Percentiles rank a stretch among this genome's conserved stretches.
These are phyloP conservation scores for Pomatostomus ruficeps DNA, from an alignment of 2,113 vertebrate genomes.

Conservation along the genomic window DNA sequence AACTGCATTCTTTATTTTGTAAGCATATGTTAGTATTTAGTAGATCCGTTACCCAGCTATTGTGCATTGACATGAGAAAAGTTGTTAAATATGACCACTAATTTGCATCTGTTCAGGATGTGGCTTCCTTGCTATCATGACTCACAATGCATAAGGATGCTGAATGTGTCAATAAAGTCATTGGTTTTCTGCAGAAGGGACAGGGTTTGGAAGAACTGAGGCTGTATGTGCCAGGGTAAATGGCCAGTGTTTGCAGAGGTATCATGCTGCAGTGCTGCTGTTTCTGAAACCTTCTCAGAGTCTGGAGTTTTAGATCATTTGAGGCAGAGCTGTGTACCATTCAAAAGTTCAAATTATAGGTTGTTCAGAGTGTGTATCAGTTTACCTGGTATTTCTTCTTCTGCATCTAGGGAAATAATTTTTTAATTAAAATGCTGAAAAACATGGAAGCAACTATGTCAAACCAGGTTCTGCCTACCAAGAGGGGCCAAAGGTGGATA, in stretches of 20 bases:
- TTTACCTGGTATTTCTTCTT: neutral
- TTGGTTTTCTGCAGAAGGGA: neutral
- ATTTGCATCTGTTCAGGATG: neutral
- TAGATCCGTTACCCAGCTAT: neutral
- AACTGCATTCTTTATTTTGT: neutral
- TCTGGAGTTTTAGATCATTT: neutral
- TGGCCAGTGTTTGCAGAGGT: neutral
- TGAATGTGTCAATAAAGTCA: neutral
- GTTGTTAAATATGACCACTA: neutral
- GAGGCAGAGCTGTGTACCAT: neutral
- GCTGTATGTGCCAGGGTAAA: neutral
- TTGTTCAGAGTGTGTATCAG: neutral
- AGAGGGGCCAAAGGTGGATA: neutral
- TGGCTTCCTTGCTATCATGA: neutral
- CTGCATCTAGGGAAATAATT: neutral
- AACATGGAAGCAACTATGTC: neutral
- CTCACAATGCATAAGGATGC: neutral
- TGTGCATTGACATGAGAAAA: neutral
- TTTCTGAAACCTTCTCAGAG: neutral
- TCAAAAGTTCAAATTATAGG: neutral
- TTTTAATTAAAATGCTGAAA: neutral
- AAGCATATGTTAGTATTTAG: neutral
- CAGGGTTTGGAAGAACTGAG: neutral
- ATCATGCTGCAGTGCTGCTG: rapidly evolving
- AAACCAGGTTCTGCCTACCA: neutral